Evolutionary conservation across 2,113 vertebrate genomes (phyloP).

Genomic region (Gambusia affinis): DNA sequence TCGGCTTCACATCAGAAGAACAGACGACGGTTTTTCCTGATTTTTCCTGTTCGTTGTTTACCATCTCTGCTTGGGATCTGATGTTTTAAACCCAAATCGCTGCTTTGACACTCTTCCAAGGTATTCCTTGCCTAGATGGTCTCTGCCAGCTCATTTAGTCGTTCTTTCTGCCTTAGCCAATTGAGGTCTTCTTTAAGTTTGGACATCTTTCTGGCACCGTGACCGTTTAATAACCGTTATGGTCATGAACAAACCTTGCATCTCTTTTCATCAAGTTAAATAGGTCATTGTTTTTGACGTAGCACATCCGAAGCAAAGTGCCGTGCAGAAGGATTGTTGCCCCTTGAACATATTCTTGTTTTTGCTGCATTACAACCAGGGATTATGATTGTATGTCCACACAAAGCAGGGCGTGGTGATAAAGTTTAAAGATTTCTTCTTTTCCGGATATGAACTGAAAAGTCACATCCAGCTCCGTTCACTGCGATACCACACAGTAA

Average conservation of each 20-base stretch:
- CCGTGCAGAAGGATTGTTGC: neutral
- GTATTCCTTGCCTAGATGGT: neutral
- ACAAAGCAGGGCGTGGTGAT: neutral
- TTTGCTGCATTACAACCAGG: neutral
- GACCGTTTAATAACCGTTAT: neutral
- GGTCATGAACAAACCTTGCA: neutral
- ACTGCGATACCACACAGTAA: no score
- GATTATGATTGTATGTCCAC: neutral
- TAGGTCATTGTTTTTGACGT: neutral
- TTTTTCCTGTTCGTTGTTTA: neutral
- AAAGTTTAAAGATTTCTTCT: neutral
- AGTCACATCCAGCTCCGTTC: no score
- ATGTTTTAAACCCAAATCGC: neutral
- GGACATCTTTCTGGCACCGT: neutral
- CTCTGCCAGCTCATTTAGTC: neutral
- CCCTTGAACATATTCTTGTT: neutral
- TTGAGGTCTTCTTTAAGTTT: neutral
- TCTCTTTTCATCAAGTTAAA: neutral
- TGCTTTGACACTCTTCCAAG: neutral
- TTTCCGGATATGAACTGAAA: neutral
- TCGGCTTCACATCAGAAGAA: neutral
- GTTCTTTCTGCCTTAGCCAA: neutral
- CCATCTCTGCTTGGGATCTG: neutral
- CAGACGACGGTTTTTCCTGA: neutral
- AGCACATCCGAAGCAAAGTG: neutral